These are phyloP conservation scores for Bicyclus anynana DNA, from an alignment of 1,140 invertebrate species.

Conservation along the genomic window DNA sequence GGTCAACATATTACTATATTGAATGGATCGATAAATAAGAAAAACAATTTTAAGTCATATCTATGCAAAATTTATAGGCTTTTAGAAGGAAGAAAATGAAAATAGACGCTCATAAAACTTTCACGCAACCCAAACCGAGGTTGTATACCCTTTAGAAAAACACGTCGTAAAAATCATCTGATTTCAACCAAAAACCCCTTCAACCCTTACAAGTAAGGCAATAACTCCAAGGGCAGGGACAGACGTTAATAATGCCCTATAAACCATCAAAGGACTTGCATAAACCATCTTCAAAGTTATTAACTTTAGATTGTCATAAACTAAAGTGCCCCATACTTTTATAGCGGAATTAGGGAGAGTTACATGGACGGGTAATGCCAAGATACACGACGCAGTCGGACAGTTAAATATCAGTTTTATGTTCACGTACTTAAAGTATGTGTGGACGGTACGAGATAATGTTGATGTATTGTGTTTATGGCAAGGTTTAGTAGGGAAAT, in stretches of 20 bases:
- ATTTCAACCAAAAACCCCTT: slow-evolving; percentile 17
- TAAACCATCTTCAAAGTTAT: slow-evolving; percentile 57
- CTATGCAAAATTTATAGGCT: neutral
- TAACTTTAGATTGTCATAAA: slow-evolving; percentile 74
- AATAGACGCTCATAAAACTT: neutral
- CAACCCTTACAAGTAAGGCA: slow-evolving; percentile 10
- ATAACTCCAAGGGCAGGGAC: slow-evolving; percentile 31
- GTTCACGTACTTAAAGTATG: slow-evolving; percentile 8
- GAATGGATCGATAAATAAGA: no score
- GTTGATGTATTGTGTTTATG: slow-evolving; percentile 58
- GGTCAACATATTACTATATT: no score
- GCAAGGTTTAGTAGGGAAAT: slow-evolving; percentile 67
- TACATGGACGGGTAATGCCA: slow-evolving; percentile 35
- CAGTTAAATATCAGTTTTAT: slow-evolving; percentile 33
- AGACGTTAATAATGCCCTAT: slow-evolving; percentile 42
- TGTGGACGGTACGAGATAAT: slow-evolving; percentile 14
- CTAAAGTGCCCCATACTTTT: slow-evolving; percentile 68
- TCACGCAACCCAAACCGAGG: neutral
- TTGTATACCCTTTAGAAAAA: neutral
- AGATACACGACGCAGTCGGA: slow-evolving; percentile 1
- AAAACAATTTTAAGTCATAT: no score
- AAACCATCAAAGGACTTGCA: slow-evolving; percentile 44
- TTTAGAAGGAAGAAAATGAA: neutral
- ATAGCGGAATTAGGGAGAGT: slow-evolving; percentile 62
- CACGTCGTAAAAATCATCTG: slow-evolving; percentile 16